Base-by-base conservation (phyloP, 2,113 vertebrate genomes). In the Rhinoderma darwinii region DNA sequence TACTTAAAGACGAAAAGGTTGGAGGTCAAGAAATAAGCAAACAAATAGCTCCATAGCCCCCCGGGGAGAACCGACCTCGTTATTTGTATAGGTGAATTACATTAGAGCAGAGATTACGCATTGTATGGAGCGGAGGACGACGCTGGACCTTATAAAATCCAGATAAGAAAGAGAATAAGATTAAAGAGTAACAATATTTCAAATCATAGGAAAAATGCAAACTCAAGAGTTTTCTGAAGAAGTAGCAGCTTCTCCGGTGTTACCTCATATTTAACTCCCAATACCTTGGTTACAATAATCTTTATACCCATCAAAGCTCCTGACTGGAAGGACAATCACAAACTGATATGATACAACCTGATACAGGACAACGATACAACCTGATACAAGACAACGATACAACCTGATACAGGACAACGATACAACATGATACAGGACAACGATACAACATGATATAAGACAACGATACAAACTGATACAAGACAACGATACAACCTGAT, bases 1-100 rank as follows among this genome's bases (percentile, higher is more conserved):
- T 41, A 41, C 68, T 11, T 72, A 72, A 72, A 41, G 68, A 72
- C 68, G 41, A 41, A 72, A 25, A 41, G 68, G 68, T 25, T 25
- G 20, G 68, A 72, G 68, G 68, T 72, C 68, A 72, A 72, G 68
- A 41, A 72, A 72, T 1, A 72, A 72, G 68, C 68, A 72, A 68
- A 35, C 63, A 68, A 41, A 35, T 70, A 9, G 66, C 68, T 37
- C 17, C 35, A 0, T 32, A 39, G 68, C 35, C 59, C 63, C 68
- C 35, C 68, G 7, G 37, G 9, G 68, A 41, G 68, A 22, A 20
- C 17, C 35, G 37, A 25, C 68, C 68, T 37, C 22, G 14, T 41
- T 32, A 37, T 72, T 72, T 72, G 68, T 72, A 72, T 72, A 72
- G 35, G 68, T 41, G 20, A 72, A 72, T 70, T 20, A 37, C 66